phyloP scores from a whole-genome alignment of 2,113 vertebrate genomes.

The Meles meles region DNA sequence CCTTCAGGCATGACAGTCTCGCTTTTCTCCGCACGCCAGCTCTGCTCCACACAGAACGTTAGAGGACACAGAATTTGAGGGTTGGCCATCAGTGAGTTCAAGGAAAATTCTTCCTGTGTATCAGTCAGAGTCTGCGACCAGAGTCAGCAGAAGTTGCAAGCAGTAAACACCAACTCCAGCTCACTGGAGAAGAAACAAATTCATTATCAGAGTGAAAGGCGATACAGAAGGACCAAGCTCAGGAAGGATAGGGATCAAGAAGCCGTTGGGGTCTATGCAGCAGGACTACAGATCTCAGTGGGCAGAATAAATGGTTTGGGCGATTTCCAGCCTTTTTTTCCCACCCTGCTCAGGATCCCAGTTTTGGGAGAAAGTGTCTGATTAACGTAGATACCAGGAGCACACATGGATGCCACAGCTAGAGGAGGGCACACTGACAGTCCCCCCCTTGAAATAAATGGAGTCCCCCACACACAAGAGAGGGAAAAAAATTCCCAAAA shows the following conservation, averaged over 20 bases:
- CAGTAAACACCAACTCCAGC: not conserved
- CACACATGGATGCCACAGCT: not conserved
- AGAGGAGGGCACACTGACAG: not conserved
- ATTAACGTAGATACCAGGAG: not conserved
- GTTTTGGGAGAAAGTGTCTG: not conserved
- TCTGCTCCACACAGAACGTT: not conserved
- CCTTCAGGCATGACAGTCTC: not conserved
- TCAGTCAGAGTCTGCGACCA: not conserved
- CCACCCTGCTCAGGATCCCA: not conserved
- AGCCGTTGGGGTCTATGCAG: not conserved
- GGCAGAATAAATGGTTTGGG: not conserved
- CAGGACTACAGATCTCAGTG: accelerated
- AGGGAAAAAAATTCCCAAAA: not conserved
- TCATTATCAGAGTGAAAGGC: not conserved
- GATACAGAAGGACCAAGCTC: not conserved
- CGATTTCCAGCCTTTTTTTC: not conserved
- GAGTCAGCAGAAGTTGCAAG: not conserved
- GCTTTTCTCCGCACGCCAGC: not conserved
- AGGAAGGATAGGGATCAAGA: not conserved
- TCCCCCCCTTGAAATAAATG: not conserved
- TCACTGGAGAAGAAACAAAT: not conserved
- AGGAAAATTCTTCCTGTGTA: not conserved
- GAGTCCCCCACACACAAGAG: not conserved
- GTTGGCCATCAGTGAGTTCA: not conserved
- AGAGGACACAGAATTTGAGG: not conserved